Conservation (phyloP, 2,113 vertebrate genomes). For the Phylloscopus trochiloides region DNA sequence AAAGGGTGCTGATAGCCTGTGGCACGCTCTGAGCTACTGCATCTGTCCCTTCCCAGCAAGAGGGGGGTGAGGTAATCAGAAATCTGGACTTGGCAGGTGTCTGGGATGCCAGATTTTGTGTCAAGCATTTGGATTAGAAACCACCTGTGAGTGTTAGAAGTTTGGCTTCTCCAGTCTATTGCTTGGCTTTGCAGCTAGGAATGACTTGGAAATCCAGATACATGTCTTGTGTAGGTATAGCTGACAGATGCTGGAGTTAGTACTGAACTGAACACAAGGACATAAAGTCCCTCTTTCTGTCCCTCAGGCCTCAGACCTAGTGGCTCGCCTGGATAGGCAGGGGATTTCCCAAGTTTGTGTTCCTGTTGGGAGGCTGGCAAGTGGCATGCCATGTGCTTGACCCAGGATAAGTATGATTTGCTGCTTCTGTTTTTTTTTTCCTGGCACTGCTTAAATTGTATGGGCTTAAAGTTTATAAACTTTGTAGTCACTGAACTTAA, state of each 20-base stretch:
- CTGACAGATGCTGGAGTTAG: background rate
- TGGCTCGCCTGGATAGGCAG: background rate
- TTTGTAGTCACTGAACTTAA: background rate
- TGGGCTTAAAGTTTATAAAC: background rate
- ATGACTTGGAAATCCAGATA: background rate
- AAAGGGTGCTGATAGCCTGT: background rate
- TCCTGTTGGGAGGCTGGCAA: background rate
- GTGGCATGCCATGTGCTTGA: background rate
- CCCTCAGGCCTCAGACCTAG: background rate
- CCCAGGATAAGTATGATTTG: background rate
- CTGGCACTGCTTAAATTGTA: background rate
- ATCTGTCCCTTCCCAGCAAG: background rate
- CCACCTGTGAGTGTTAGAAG: background rate
- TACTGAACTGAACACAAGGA: background rate
- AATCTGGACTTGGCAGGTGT: background rate
- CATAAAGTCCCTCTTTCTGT: background rate
- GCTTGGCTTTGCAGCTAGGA: background rate
- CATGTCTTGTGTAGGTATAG: no score
- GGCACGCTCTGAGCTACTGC: background rate
- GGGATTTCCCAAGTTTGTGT: background rate
- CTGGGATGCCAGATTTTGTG: background rate
- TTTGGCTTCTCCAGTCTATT: background rate
- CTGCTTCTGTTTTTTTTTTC: background rate
- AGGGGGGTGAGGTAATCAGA: background rate
- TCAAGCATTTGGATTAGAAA: background rate